Evolutionary conservation across 2,888 invertebrate genomes (phyloP), one percentile per base, ranked within the genome.

Genomic region (Junonia oenone): DNA sequence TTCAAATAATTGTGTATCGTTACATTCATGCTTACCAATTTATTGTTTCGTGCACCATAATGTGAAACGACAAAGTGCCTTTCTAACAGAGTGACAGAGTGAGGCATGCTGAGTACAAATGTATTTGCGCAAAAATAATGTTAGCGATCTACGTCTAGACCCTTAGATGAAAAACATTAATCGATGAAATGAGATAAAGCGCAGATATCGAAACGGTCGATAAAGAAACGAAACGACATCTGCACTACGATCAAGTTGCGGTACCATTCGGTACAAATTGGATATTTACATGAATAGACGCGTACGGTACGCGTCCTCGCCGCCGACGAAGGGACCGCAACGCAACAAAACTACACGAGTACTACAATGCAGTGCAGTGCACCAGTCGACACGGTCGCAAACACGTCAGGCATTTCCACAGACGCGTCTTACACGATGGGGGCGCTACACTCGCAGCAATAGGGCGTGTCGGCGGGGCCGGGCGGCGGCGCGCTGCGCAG

Each of bases 401-500:
- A 87, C 83, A 84, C 83, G 83, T 79, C 79, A 81, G 83, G 79
- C 88, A 88, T 82, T 27, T 13, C 26, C 14, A 38, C 37, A 31
- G 45, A 29, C 78, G 84, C 86, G 91, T 94, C 95, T 95, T 94
- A 97, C 97, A 95, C 94, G 85, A 97, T 96, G 78, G 94, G 92
- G 84, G 95, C 93, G 89, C 95, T 95, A 92, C 97, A 98, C 76
- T 95, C 95, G 76, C 93, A 93, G 92, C 98, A 97, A 83, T 91
- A 90, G 58, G 93, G 93, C 67, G 92, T 89, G 75, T 92, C 88
- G 88, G 92, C 88, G 71, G 90, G 82, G 64, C 84, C 83, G 71
- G 78, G 80, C 60, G 75, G 67, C 63, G 50, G 76, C 61, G 82
- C 79, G 72, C 82, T 89, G 84, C 84, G 91, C 73, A 73, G 82